These are phyloP conservation scores for Xenentodon cancila DNA, from an alignment of 2,797 vertebrate species.

Conservation along the genomic window DNA sequence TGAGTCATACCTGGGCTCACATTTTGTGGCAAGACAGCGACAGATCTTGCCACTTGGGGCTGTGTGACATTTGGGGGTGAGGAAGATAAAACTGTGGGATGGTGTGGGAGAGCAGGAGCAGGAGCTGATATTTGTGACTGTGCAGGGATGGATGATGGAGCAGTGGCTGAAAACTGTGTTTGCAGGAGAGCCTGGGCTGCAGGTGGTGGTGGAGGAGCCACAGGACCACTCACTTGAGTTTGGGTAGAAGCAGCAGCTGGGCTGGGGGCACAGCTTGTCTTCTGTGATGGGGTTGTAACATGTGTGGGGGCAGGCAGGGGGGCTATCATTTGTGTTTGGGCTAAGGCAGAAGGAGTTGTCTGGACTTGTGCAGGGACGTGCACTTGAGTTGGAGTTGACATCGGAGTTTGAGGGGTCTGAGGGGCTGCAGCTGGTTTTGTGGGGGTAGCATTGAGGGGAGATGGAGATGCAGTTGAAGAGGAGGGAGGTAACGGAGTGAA, in stretches of 20 bases:
- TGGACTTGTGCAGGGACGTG: constrained; percentile 56
- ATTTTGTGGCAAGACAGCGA: constrained; percentile 29
- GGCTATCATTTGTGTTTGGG: constrained; percentile 64
- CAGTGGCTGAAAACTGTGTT: constrained; percentile 18
- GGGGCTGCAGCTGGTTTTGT: constrained; percentile 27
- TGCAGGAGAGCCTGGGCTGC: constrained; percentile 22
- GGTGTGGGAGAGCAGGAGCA: constrained; percentile 20
- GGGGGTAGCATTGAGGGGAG: constrained; percentile 22
- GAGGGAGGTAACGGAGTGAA: constrained; percentile 89
- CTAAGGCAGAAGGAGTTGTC: constrained; percentile 58
- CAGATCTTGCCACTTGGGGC: constrained; percentile 22
- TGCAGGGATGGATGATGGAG: constrained; percentile 19
- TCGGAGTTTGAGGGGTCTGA: constrained; percentile 37
- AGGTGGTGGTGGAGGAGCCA: constrained; percentile 17
- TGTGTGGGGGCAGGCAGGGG: constrained; percentile 45
- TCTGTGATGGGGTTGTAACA: constrained; percentile 13
- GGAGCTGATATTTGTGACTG: constrained; percentile 36
- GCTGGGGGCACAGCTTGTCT: constrained; percentile 27
- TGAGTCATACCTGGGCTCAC: constrained; percentile 14
- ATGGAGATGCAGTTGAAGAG: constrained; percentile 34
- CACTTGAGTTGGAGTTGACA: constrained; percentile 32
- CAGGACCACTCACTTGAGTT: constrained; percentile 11
- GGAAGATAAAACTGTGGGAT: constrained; percentile 28
- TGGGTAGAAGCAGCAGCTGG: constrained; percentile 32
- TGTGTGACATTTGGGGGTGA: constrained; percentile 21